phyloP scores from a whole-genome alignment of 2,797 vertebrate genomes.

The Buphagus erythrorhynchus region DNA sequence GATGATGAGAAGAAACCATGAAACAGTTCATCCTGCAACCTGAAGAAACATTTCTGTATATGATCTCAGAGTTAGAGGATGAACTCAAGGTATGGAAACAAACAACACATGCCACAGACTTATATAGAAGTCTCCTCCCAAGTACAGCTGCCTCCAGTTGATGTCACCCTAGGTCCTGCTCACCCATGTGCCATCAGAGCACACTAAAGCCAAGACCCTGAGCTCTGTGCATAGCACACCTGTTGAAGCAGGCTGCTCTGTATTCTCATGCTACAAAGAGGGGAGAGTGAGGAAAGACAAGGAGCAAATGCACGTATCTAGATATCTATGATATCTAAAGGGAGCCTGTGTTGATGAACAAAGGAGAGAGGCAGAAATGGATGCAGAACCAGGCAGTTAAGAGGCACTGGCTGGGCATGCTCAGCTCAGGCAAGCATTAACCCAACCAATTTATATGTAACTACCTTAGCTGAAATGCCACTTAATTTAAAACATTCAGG shows the following conservation, averaged over 20 bases:
- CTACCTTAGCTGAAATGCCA: not conserved
- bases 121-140: not conserved
- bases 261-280: not conserved
- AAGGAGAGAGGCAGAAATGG: not conserved
- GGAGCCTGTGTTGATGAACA: not conserved
- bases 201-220: not conserved
- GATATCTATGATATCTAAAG: not conserved
- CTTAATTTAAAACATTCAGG: conserved; percentile 28
- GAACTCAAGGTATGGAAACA: not conserved
- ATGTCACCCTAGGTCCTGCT: not conserved
- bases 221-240: not conserved
- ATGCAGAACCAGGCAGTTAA: not conserved
- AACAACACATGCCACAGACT: accelerated
- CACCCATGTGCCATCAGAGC: not conserved
- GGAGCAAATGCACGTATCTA: not conserved
- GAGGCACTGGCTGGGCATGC: not conserved
- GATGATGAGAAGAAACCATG: not conserved
- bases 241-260: not conserved
- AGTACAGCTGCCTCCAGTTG: not conserved
- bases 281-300: not conserved
- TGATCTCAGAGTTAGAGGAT: not conserved
- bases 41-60: not conserved
- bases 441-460: not conserved
- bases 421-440: not conserved
- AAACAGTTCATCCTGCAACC: not conserved